phyloP scores from a whole-genome alignment of 2,113 vertebrate species.

The Excalfactoria chinensis region DNA sequence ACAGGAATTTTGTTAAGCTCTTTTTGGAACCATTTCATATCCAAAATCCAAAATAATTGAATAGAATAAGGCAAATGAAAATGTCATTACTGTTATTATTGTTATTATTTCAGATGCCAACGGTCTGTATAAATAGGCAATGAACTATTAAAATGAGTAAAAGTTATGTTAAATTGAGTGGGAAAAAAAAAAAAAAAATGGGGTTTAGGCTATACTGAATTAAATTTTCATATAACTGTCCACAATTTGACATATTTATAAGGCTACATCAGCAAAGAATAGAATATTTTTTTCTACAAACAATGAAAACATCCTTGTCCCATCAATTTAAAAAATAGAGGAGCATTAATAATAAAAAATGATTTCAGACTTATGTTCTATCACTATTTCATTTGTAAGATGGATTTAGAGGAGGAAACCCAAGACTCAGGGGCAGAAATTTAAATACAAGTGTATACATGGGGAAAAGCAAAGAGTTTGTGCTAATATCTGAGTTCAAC shows the following conservation, averaged over 20 bases:
- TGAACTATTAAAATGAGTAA: constrained; percentile 9
- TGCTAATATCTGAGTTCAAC: constrained; percentile 35
- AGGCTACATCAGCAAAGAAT: constrained; percentile 26
- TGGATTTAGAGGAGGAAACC: background rate
- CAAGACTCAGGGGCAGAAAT: background rate
- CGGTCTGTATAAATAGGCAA: constrained; percentile 29
- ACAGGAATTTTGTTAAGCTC: background rate
- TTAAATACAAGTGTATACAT: constrained; percentile 6
- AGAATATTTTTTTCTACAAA: constrained; percentile 28
- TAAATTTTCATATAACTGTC: constrained; percentile 50
- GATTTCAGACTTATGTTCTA: background rate
- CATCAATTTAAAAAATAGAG: constrained; percentile 22
- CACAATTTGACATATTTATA: constrained; percentile 52
- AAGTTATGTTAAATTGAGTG: constrained; percentile 46
- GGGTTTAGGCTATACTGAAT: constrained; percentile 21
- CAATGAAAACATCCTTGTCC: constrained; percentile 5
- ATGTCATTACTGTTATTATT: background rate
- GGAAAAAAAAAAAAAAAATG: constrained; percentile 47
- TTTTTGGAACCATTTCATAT: background rate
- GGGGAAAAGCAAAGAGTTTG: constrained; percentile 3
- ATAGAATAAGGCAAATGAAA: constrained; percentile 11
- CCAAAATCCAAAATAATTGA: background rate
- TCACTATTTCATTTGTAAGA: background rate
- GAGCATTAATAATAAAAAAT: constrained; percentile 28
- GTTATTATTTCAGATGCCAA: constrained; percentile 34